Conservation (phyloP, 2,888 invertebrate genomes). For the Drosophila nr. medialis region DNA sequence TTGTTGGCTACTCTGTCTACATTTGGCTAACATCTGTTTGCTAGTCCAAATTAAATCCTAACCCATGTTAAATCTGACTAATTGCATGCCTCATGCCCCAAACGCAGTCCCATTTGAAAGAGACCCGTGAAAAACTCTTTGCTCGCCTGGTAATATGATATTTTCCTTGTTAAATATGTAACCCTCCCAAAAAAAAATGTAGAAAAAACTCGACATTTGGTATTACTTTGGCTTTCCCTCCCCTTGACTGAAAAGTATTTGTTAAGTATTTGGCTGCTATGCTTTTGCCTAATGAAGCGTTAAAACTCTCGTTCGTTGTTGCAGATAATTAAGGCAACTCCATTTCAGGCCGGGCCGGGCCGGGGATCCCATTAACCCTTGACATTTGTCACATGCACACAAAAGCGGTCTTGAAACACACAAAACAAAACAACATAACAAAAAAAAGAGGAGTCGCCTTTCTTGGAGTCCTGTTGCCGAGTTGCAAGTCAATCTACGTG, state of each 20-base stretch:
- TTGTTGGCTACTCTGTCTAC: not conserved
- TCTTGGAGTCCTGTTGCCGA: conserved; percentile 9
- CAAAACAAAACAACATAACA: not conserved
- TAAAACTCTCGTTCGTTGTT: conserved; percentile 61
- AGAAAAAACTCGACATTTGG: conserved; percentile 12
- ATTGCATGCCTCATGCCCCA: conserved; percentile 44
- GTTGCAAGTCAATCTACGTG: conserved; percentile 73
- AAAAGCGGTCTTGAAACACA: conserved; percentile 23
- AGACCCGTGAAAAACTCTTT: conserved; percentile 5
- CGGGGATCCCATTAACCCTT: conserved; percentile 75
- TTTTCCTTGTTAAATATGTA: conserved; percentile 34
- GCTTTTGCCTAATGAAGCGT: conserved; percentile 72
- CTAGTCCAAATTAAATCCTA: not conserved
- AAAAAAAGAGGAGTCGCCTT: conserved; percentile 22
- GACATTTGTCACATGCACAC: conserved; percentile 70
- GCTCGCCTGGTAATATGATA: conserved; percentile 59
- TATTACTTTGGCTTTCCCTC: conserved; percentile 41
- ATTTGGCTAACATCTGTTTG: conserved; percentile 21
- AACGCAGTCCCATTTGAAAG: conserved; percentile 5
- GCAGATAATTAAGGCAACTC: conserved; percentile 75
- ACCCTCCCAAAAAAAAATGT: not conserved
- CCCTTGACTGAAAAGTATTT: conserved; percentile 20
- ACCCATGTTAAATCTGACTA: conserved; percentile 44
- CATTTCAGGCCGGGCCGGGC: conserved; percentile 35
- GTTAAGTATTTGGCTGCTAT: conserved; percentile 29